Base-by-base conservation (phyloP, 2,888 invertebrate genomes). In the Gymnoscelis rufifasciata region DNA sequence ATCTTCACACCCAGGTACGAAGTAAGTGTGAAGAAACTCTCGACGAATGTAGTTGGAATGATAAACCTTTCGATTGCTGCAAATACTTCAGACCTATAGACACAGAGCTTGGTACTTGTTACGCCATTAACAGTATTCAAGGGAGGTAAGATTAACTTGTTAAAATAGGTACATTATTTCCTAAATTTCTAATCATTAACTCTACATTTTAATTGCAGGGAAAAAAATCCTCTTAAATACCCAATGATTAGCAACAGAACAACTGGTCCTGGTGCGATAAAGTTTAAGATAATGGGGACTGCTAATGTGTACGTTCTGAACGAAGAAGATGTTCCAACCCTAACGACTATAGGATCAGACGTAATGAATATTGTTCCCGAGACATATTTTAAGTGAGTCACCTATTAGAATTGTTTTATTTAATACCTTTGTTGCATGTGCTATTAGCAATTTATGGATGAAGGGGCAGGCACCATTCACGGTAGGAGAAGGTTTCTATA, bases 271-370 rank as follows among this genome's bases (percentile, higher is more conserved):
- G 93, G 93, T 0, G 74, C 71, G 0, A 72, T 93, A 3, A 83
- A 78, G 46, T 83, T 93, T 62, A 74, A 81, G 47, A 75, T 83
- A 1, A 65, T 78, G 56, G 88, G 90, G 1, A 74, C 83, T 11
- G 86, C 84, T 1, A 92, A 91, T 59, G 91, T 93, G 28, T 92
- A 91, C 59, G 88, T 92, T 52, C 63, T 92, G 42, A 91, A 92
- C 23, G 90, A 90, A 61, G 91, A 93, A 66, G 94, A 94, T 61
- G 92, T 94, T 0, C 94, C 94, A 1, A 91, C 92, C 1, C 75
- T 93, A 33, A 93, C 93, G 0, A 92, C 93, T 1, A 84, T 92
- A 8, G 91, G 91, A 43, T 90, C 92, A 0, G 93, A 93, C 57
- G 89, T 92, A 28, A 70, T 93, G 7, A 78, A 83, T 15, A 87